These are phyloP conservation scores for Lindbergichthys nudifrons DNA, from an alignment of 2,797 vertebrate genomes.

Conservation along the genomic window DNA sequence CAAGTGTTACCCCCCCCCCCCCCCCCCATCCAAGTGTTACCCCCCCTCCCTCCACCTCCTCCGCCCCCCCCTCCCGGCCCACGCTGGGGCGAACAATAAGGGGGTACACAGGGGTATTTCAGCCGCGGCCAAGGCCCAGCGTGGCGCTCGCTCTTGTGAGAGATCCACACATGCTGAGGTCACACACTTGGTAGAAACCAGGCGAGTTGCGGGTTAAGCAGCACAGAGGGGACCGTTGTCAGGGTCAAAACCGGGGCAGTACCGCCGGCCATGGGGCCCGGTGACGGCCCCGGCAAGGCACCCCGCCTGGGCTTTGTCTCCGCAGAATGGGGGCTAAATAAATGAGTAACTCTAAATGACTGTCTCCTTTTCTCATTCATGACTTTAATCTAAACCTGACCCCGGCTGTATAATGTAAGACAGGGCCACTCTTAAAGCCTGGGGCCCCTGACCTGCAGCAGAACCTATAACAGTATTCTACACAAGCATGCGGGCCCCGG, in stretches of 20 bases:
- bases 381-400: slow-evolving; percentile 81
- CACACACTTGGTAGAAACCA: slow-evolving; percentile 80
- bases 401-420: slow-evolving; percentile 74
- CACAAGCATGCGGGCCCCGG: slow-evolving; percentile 34
- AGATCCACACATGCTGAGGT: slow-evolving; percentile 83
- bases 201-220: slow-evolving; percentile 76
- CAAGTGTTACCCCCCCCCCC: slow-evolving; percentile 48
- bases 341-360: slow-evolving; percentile 86
- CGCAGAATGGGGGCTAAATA: slow-evolving; percentile 80
- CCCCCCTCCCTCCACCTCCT: not conserved
- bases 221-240: slow-evolving; percentile 76
- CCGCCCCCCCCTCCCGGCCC: slow-evolving; percentile 48
- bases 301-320: slow-evolving; percentile 82
- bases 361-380: slow-evolving; percentile 84
- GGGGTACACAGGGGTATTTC: slow-evolving; percentile 77
- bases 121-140: slow-evolving; percentile 77
- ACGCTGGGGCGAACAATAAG: slow-evolving; percentile 81
- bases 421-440: slow-evolving; percentile 54
- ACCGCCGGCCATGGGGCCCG: slow-evolving; percentile 60
- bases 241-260: slow-evolving; percentile 84
- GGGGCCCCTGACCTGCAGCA: slow-evolving; percentile 62
- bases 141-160: slow-evolving; percentile 75
- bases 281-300: slow-evolving; percentile 65
- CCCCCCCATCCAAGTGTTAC: slow-evolving; percentile 52
- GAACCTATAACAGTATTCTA: slow-evolving; percentile 59